These are phyloP conservation scores for Poecilia latipinna DNA, from an alignment of 2,113 vertebrate species.

Conservation along the genomic window DNA sequence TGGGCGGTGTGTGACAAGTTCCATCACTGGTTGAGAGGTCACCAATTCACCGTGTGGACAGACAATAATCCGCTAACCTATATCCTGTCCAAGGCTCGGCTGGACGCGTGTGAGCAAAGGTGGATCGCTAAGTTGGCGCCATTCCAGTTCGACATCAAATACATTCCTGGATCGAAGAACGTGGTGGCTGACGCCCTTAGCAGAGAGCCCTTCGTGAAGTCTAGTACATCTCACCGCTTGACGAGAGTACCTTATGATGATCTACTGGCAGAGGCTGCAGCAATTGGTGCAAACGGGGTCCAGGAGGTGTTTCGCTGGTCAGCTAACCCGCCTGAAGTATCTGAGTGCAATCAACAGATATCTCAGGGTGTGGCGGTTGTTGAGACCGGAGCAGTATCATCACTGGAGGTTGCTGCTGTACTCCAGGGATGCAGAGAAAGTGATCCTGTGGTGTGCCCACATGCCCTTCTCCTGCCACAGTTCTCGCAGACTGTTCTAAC, in stretches of 20 bases:
- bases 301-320: conserved; percentile 5
- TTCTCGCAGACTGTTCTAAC: not conserved
- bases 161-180: not conserved
- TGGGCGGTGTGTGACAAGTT: no score
- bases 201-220: not conserved
- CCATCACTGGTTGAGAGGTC: no score
- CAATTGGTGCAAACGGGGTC: not conserved
- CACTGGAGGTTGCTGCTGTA: not conserved
- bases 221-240: not conserved
- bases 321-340: not conserved
- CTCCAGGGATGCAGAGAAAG: not conserved
- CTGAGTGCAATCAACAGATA: no score
- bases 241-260: not conserved
- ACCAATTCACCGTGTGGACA: no score
- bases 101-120: no score
- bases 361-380: not conserved
- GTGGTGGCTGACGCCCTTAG: not conserved
- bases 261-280: not conserved
- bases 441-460: not conserved
- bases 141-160: not conserved
- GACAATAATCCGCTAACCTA: no score
- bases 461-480: not conserved
- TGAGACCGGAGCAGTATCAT: not conserved
- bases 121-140: not conserved
- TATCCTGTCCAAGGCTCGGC: no score